Evolutionary conservation across 2,888 invertebrate species (phyloP).

Genomic region (Volucella bombylans): DNA sequence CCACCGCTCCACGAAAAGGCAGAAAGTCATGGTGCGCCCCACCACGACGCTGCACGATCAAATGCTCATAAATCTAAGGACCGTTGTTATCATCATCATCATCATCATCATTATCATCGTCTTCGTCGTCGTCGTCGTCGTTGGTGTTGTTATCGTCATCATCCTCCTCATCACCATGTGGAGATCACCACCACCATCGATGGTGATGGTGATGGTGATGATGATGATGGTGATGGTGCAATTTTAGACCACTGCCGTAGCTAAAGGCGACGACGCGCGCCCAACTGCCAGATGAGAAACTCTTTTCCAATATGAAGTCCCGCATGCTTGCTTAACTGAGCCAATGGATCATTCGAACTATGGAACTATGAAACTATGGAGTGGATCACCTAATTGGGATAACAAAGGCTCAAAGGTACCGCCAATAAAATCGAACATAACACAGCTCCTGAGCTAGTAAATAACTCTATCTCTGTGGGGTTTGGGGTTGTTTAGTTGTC

Average conservation of each 20-base stretch:
- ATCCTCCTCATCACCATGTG: constrained; percentile 18
- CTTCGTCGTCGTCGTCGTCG: constrained; percentile 51
- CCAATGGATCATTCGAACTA: constrained; percentile 51
- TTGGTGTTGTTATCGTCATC: constrained; percentile 26
- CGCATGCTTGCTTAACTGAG: constrained; percentile 53
- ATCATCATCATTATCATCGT: constrained; percentile 45
- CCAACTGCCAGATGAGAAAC: constrained; percentile 64
- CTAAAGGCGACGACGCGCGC: constrained; percentile 73
- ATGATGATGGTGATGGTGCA: constrained; percentile 61
- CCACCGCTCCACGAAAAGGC: constrained; percentile 49
- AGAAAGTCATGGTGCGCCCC: constrained; percentile 58
- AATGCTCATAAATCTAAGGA: constrained; percentile 68
- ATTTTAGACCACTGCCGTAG: constrained; percentile 61
- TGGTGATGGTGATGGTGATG: constrained; percentile 3
- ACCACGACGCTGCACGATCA: constrained; percentile 71
- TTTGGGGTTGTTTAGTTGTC: constrained; percentile 67
- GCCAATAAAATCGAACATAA: constrained; percentile 76
- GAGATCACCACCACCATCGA: constrained; percentile 37
- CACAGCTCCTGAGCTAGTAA: constrained; percentile 75
- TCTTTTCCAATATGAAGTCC: constrained; percentile 14
- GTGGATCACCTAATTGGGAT: constrained; percentile 77
- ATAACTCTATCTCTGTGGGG: constrained; percentile 75
- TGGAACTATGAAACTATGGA: constrained; percentile 23
- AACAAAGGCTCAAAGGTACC: constrained; percentile 76
- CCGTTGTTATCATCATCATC: constrained; percentile 71